These are phyloP conservation scores for Discoglossus pictus DNA, from an alignment of 2,797 vertebrate species.

Conservation along the genomic window DNA sequence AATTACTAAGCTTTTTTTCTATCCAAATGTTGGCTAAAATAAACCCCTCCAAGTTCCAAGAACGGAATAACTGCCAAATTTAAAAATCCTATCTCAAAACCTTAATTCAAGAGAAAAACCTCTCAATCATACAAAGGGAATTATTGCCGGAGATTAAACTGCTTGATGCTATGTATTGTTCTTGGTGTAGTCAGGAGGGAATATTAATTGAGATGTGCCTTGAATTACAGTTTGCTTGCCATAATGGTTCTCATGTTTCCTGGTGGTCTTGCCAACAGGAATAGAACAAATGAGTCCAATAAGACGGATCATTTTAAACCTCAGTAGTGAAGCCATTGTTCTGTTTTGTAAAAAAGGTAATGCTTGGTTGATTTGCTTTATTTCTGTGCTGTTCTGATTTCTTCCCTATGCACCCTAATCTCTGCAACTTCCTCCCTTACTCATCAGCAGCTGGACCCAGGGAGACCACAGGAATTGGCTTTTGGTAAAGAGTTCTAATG, in stretches of 20 bases:
- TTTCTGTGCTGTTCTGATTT: slow-evolving; percentile 74
- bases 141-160: slow-evolving; percentile 94
- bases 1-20: slow-evolving; percentile 53
- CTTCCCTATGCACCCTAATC: slow-evolving; percentile 71
- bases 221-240: slow-evolving; percentile 86
- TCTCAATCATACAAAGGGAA: slow-evolving; percentile 78
- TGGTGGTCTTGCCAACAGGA: slow-evolving; percentile 92
- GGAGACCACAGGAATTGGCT: slow-evolving; percentile 79
- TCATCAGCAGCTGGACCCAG: slow-evolving; percentile 85
- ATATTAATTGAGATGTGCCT: slow-evolving; percentile 92
- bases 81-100: slow-evolving; percentile 71
- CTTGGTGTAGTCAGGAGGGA: slow-evolving; percentile 83
- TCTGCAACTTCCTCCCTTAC: slow-evolving; percentile 77
- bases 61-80: slow-evolving; percentile 68
- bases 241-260: slow-evolving; percentile 85
- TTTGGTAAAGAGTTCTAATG: slow-evolving; percentile 83
- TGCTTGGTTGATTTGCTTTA: slow-evolving; percentile 96
- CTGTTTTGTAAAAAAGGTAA: slow-evolving; percentile 89
- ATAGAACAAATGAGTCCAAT: slow-evolving; percentile 80
- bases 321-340: slow-evolving; percentile 90
- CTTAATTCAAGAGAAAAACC: slow-evolving; percentile 69
- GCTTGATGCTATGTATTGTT: slow-evolving; percentile 91
- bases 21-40: slow-evolving; percentile 31
- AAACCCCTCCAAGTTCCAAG: slow-evolving; percentile 31
- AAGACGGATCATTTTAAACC: slow-evolving; percentile 86